Evolutionary conservation across 1,140 invertebrate species (phyloP).

Genomic region (Zeugodacus cucurbitae): DNA sequence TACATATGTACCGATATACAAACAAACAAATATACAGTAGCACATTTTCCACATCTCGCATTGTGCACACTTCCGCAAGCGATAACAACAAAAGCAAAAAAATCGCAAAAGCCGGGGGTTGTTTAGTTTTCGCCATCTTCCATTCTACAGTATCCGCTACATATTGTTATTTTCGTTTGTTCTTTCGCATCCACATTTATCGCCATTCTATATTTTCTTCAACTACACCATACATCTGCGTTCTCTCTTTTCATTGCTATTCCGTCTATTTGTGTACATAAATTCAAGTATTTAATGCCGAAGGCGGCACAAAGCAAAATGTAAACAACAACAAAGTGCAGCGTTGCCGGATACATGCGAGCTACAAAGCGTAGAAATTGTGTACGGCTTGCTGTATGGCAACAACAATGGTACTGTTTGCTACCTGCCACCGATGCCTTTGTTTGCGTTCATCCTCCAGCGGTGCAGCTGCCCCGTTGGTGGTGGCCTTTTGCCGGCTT

Average conservation of each 20-base stretch:
- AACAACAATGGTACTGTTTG: neutral
- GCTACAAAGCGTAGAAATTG: neutral
- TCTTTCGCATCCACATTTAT: neutral
- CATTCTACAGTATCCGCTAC: neutral
- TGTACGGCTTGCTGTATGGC: neutral
- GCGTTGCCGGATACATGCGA: neutral
- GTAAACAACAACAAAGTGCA: slow-evolving; percentile 1
- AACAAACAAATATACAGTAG: neutral
- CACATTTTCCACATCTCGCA: neutral
- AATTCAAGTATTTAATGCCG: neutral
- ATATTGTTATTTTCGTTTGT: neutral
- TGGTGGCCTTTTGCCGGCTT: neutral
- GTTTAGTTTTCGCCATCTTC: neutral
- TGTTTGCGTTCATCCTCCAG: neutral
- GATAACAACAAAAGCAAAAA: slow-evolving; percentile 11
- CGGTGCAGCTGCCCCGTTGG: neutral
- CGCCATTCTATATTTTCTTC: no score
- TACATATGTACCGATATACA: no score
- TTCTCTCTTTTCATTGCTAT: neutral
- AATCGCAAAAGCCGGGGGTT: neutral
- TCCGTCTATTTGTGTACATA: neutral
- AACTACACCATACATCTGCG: no score
- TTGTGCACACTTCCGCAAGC: neutral
- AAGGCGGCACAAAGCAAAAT: neutral
- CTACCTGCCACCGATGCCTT: neutral